phyloP scores from a whole-genome alignment of 37 sponge, comb jelly and placozoan genomes.

The Mnemiopsis leidyi region DNA sequence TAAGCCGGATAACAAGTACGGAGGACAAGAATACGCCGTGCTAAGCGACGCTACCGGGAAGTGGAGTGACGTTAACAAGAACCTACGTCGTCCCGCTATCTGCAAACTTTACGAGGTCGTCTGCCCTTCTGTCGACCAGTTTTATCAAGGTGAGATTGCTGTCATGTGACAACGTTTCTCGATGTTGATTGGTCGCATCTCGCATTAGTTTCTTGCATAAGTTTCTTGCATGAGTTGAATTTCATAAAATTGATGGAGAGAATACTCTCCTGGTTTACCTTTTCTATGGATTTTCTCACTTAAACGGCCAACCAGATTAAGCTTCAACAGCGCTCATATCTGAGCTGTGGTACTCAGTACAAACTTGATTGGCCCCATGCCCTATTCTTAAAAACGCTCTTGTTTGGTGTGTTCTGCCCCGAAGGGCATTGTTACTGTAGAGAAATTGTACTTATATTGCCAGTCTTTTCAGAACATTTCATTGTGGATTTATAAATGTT shows the following conservation, averaged over 20 bases:
- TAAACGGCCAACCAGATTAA: not conserved
- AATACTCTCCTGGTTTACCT: not conserved
- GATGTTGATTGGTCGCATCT: no score
- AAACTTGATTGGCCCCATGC: no score
- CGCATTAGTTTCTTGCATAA: no score
- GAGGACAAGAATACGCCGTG: not conserved
- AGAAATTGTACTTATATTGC: not conserved
- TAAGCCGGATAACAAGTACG: constrained; percentile 36
- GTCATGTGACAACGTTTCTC: no score
- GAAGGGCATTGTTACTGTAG: not conserved
- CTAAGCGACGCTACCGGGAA: not conserved
- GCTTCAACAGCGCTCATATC: not conserved
- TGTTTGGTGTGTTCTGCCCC: not conserved
- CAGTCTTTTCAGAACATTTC: not conserved
- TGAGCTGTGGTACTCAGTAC: no score
- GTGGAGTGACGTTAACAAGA: not conserved
- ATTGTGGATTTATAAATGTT: not conserved
- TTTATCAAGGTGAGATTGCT: not conserved
- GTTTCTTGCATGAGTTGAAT: no score
- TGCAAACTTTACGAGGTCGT: not conserved
- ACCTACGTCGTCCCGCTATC: not conserved
- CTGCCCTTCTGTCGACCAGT: not conserved
- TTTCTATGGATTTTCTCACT: not conserved
- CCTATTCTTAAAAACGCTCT: not conserved
- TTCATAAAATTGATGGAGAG: not conserved